phyloP scores from a whole-genome alignment of 1,140 invertebrate genomes.

The Drosophila cardini region DNA sequence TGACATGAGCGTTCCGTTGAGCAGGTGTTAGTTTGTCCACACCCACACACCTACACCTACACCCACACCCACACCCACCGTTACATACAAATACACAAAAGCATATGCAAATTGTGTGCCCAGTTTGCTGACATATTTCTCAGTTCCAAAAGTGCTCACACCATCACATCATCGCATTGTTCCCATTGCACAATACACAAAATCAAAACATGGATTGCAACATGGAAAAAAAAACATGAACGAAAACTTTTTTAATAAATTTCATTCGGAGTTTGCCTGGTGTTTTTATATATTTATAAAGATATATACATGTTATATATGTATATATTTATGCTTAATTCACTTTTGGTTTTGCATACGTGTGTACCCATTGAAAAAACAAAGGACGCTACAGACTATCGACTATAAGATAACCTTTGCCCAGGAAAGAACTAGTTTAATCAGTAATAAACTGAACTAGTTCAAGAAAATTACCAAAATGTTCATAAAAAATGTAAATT shows the following conservation, averaged over 20 bases:
- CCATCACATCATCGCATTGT: background rate
- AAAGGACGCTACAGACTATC: background rate
- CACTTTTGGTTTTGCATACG: conserved; percentile 37
- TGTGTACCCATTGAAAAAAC: conserved; percentile 13
- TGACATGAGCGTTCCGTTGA: conserved; percentile 40
- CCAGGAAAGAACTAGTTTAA: no score
- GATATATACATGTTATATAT: background rate
- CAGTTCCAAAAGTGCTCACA: conserved; percentile 25
- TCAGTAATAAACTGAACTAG: no score
- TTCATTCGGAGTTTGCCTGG: conserved; percentile 28
- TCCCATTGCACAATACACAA: conserved; percentile 10
- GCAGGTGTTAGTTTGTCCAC: conserved; percentile 49
- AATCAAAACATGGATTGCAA: conserved; percentile 44
- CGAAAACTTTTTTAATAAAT: conserved; percentile 56
- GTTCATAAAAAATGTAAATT: background rate
- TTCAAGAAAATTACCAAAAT: background rate
- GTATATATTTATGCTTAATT: conserved; percentile 35
- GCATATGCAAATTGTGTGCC: conserved; percentile 44
- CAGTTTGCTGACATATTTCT: conserved; percentile 44
- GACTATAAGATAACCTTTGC: background rate
- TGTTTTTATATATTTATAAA: background rate
- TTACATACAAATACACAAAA: conserved; percentile 17
- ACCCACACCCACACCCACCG: conserved; percentile 20
- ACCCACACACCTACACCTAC: conserved; percentile 25
- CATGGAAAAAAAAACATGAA: conserved; percentile 43